A percentile compares a stretch with the other conserved stretches of the same genome.
Conservation (phyloP, 2,888 invertebrate species). For the Zelleria hepariella region DNA sequence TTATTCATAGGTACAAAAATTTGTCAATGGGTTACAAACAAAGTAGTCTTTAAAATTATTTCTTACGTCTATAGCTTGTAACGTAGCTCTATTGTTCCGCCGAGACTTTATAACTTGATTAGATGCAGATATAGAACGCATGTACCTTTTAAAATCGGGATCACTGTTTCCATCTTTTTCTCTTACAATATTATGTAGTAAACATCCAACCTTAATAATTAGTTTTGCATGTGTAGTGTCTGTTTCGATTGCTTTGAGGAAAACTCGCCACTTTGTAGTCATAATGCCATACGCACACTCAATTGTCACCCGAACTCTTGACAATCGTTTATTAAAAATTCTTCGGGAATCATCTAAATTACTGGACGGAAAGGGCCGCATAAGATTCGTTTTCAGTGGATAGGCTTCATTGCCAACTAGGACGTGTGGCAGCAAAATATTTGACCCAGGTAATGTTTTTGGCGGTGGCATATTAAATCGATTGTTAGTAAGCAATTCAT, state of each 20-base stretch:
- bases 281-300: conserved; percentile 15
- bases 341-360: conserved; percentile 8
- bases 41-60: background rate
- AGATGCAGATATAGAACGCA: too few species aligned
- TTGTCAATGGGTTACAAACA: background rate
- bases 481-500: background rate
- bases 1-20: background rate
- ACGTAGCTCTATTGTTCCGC: background rate
- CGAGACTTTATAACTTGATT: too few species aligned
- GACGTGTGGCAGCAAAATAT: conserved; percentile 8
- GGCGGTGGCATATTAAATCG: conserved; percentile 1
- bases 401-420: conserved; percentile 17
- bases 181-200: conserved; percentile 12
- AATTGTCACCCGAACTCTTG: conserved; percentile 12
- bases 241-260: conserved; percentile 6
- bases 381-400: conserved; percentile 15
- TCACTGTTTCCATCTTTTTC: conserved; percentile 9
- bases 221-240: conserved; percentile 11
- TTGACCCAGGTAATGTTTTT: conserved; percentile 12
- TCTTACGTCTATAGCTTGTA: background rate
- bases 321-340: conserved; percentile 16
- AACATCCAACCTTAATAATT: conserved; percentile 11
- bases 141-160: background rate
- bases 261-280: conserved; percentile 10
- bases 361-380: conserved; percentile 14